phyloP scores from a whole-genome alignment of 2,113 vertebrate species.

The Lepisosteus oculatus region DNA sequence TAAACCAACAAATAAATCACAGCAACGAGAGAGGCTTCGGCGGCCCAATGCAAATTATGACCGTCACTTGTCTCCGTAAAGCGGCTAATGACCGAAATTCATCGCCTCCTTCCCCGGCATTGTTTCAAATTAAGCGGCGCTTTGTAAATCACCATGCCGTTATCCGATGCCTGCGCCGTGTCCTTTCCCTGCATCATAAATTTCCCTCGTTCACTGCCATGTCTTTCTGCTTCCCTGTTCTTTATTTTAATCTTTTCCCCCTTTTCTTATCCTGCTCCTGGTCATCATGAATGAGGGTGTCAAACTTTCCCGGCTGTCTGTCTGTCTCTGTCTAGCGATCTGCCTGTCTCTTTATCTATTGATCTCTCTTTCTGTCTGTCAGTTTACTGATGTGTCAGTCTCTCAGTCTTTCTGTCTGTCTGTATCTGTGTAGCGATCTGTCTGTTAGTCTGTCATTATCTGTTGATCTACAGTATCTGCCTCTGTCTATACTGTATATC shows the following conservation, averaged over 20 bases:
- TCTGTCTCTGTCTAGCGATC: too few relatives aligned
- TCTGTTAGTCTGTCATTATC: too few relatives aligned
- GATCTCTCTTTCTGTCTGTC: too few relatives aligned
- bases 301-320: too few relatives aligned
- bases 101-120: constrained; percentile 14
- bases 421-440: too few relatives aligned
- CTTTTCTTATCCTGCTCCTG: background rate
- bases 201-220: background rate
- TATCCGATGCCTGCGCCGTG: background rate
- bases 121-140: constrained; percentile 5
- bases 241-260: background rate
- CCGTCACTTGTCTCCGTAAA: constrained; percentile 49
- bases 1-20: constrained; percentile 57
- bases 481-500: too few relatives aligned
- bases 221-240: background rate
- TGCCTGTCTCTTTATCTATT: too few relatives aligned
- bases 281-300: too few relatives aligned
- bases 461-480: too few relatives aligned
- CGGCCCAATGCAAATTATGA: constrained; percentile 48
- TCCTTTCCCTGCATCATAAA: background rate
- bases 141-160: constrained; percentile 21
- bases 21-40: constrained; percentile 24
- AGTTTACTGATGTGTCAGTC: too few relatives aligned
- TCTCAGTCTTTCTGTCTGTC: too few relatives aligned
- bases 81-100: constrained; percentile 48